These are phyloP conservation scores for Paratrypauchen microcephalus DNA, from an alignment of 2,797 vertebrate genomes.

Conservation along the genomic window DNA sequence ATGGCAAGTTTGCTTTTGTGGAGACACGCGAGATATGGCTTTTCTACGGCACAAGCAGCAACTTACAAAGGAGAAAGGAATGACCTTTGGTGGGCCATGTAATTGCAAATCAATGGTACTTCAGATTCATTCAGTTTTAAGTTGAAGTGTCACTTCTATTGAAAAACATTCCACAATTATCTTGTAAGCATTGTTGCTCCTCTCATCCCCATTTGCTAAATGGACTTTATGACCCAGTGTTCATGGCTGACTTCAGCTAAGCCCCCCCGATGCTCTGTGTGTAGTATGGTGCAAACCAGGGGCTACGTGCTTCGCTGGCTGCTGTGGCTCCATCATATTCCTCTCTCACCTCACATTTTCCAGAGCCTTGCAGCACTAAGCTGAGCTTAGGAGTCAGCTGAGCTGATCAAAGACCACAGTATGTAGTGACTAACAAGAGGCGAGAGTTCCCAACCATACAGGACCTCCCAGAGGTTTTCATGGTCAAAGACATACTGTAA, in stretches of 20 bases:
- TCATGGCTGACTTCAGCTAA: constrained; percentile 41
- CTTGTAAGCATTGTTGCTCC: constrained; percentile 21
- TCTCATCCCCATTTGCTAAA: constrained; percentile 50
- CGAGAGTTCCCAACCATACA: constrained; percentile 76
- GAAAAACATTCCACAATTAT: constrained; percentile 25
- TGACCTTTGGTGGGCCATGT: constrained; percentile 15
- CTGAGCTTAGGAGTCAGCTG: constrained; percentile 82
- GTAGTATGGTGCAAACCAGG: neutral
- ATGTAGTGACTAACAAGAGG: constrained; percentile 76
- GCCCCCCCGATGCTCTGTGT: constrained; percentile 22
- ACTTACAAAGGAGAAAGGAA: constrained; percentile 27
- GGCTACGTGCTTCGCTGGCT: constrained; percentile 44
- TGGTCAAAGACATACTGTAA: constrained; percentile 49
- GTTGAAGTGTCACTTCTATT: constrained; percentile 9
- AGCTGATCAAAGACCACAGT: constrained; percentile 79
- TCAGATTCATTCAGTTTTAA: constrained; percentile 16
- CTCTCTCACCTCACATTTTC: constrained; percentile 63
- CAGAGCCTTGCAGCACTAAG: constrained; percentile 74
- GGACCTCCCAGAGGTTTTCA: constrained; percentile 72
- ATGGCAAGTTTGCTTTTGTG: constrained; percentile 48
- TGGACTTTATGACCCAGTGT: constrained; percentile 17
- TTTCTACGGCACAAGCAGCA: constrained; percentile 12
- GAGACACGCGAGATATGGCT: constrained; percentile 1
- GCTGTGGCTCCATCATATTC: constrained; percentile 33
- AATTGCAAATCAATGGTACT: constrained; percentile 47